Evolutionary conservation across 2,888 invertebrate species (phyloP).

Genomic region (Corythucha ciliata): DNA sequence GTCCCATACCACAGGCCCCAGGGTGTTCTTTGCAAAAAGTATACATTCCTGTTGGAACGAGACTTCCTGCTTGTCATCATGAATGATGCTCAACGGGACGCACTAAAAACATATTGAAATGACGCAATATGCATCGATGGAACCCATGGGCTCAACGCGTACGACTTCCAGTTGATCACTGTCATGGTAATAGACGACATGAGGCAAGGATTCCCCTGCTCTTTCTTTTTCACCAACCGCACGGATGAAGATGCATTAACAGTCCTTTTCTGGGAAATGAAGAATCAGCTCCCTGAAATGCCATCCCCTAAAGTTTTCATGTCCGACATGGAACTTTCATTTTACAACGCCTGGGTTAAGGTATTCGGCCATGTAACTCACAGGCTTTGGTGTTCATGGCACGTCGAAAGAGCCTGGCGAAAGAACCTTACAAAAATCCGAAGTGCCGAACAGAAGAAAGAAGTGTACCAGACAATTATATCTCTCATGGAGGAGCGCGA

Average conservation of each 20-base stretch:
- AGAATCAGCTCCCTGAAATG: background rate
- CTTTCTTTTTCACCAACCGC: slow-evolving; percentile 11
- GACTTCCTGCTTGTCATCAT: slow-evolving; percentile 5
- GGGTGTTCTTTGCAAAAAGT: background rate
- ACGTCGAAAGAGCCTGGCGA: slow-evolving; percentile 33
- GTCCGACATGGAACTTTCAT: slow-evolving; percentile 32
- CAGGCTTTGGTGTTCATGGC: slow-evolving; percentile 30
- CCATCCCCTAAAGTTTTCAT: slow-evolving; percentile 27
- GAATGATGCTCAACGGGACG: background rate
- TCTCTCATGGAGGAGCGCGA: slow-evolving; percentile 11
- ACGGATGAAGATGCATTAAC: background rate
- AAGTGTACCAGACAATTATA: slow-evolving; percentile 5
- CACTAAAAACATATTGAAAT: background rate
- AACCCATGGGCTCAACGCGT: slow-evolving; percentile 6
- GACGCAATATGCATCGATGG: background rate
- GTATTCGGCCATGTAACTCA: slow-evolving; percentile 31
- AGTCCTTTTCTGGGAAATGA: background rate
- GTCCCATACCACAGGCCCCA: slow-evolving; percentile 9
- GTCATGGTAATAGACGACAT: slow-evolving; percentile 2
- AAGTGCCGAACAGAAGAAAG: slow-evolving; percentile 17
- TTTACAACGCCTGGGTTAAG: slow-evolving; percentile 32
- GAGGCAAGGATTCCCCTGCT: slow-evolving; percentile 6
- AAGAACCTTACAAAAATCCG: slow-evolving; percentile 32
- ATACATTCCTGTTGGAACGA: background rate
- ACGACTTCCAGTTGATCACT: slow-evolving; percentile 16